Conservation (phyloP, 2,113 vertebrate genomes). For the Rhynchopsitta pachyrhyncha region DNA sequence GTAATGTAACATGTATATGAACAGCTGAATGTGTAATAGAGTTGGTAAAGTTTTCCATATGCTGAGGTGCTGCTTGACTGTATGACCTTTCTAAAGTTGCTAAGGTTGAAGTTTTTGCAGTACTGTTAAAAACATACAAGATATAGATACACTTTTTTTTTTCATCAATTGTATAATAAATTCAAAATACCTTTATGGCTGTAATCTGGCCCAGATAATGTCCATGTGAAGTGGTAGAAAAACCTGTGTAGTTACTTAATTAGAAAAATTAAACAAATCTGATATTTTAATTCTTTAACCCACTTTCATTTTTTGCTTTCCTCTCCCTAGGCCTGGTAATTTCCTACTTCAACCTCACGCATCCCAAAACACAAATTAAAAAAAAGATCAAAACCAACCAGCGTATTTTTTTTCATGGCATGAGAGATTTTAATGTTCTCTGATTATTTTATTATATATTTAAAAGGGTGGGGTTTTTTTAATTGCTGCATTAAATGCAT, state of each 20-base stretch:
- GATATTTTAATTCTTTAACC: neutral
- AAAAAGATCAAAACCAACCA: neutral
- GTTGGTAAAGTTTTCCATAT: conserved; percentile 79
- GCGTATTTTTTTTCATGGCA: neutral
- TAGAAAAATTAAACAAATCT: neutral
- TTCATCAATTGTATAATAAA: neutral
- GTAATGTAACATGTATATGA: conserved; percentile 75
- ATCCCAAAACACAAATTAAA: neutral
- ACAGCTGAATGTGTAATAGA: conserved; percentile 70
- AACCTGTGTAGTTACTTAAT: neutral
- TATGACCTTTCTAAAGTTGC: neutral
- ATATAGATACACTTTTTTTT: neutral
- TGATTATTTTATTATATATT: neutral
- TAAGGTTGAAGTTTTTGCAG: neutral
- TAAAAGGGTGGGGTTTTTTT: fast-evolving
- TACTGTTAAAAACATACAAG: neutral
- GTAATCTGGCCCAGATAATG: neutral
- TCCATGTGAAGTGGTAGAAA: neutral
- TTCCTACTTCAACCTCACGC: neutral
- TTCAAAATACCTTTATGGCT: neutral
- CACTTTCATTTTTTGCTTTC: neutral
- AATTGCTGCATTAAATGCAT: neutral
- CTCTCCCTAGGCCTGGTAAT: neutral
- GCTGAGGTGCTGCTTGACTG: conserved; percentile 45
- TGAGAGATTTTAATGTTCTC: neutral